phyloP scores from a whole-genome alignment of 1,140 invertebrate genomes.

The Drosophila athabasca region DNA sequence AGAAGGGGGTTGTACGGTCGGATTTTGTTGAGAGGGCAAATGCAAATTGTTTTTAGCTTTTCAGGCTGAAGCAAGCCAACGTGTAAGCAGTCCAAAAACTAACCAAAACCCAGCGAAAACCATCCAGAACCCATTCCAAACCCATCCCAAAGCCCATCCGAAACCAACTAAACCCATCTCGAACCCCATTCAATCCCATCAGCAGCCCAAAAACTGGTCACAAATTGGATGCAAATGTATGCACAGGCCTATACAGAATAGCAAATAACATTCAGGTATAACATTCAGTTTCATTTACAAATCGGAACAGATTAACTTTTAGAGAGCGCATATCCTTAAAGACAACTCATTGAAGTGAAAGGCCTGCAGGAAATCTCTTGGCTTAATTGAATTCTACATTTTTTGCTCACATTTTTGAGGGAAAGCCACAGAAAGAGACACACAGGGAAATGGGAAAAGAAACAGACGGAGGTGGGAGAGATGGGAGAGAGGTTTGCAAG shows the following conservation, averaged over 20 bases:
- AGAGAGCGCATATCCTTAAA: conserved; percentile 1
- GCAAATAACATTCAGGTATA: conserved; percentile 16
- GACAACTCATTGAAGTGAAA: conserved; percentile 9
- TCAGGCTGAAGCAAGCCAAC: conserved; percentile 53
- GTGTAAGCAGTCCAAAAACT: conserved; percentile 45
- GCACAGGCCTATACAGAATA: conserved; percentile 38
- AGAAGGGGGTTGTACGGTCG: background rate
- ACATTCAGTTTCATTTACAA: conserved; percentile 34
- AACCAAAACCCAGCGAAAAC: too few species aligned
- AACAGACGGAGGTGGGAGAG: background rate
- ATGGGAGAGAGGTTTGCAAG: conserved; percentile 9
- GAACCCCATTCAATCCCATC: background rate
- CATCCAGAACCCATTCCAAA: too few species aligned
- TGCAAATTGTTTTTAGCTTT: conserved; percentile 51
- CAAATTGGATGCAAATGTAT: conserved; percentile 64
- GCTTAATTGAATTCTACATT: conserved; percentile 36
- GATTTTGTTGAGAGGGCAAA: conserved; percentile 16
- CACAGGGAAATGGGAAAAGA: too few species aligned
- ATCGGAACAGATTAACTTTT: conserved; percentile 23
- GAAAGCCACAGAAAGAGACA: conserved; percentile 20
- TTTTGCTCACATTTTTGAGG: conserved; percentile 11
- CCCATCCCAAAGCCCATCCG: conserved; percentile 15
- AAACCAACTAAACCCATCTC: too few species aligned
- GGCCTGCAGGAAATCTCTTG: conserved; percentile 19
- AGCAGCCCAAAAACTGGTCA: conserved; percentile 16